phyloP scores from a whole-genome alignment of 2,888 invertebrate genomes.

The Acleris sparsana region DNA sequence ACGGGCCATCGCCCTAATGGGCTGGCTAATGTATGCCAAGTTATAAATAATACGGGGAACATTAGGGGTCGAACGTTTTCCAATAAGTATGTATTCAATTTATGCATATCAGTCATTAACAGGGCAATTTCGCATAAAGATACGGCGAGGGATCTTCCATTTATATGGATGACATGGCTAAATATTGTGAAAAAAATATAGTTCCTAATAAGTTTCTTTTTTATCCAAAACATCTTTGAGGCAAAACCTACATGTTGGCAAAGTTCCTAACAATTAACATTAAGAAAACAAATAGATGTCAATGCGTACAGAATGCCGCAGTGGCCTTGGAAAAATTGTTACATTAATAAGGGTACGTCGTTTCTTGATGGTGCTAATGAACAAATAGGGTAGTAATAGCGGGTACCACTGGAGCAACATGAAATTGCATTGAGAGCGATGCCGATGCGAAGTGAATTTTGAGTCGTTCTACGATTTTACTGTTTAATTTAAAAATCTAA shows the following conservation, averaged over 20 bases:
- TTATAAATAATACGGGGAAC: constrained; percentile 67
- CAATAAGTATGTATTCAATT: constrained; percentile 43
- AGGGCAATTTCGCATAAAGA: not conserved
- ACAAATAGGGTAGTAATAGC: constrained; percentile 8
- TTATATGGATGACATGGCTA: not conserved
- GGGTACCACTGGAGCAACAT: not conserved
- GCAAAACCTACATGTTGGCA: constrained; percentile 12
- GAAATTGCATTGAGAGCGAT: not conserved
- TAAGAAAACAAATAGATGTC: constrained; percentile 16
- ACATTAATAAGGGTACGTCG: constrained; percentile 25
- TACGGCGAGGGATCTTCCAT: not conserved
- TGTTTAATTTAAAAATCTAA: not conserved
- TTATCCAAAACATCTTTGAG: too few species aligned
- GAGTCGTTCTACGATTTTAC: too few species aligned
- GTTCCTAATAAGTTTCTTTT: too few species aligned
- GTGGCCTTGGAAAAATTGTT: constrained; percentile 30
- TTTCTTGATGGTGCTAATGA: constrained; percentile 18
- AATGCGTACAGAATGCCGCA: constrained; percentile 15
- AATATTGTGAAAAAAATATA: not conserved
- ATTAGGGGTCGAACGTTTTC: constrained; percentile 51
- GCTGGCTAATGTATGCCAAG: constrained; percentile 63
- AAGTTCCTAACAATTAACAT: constrained; percentile 22
- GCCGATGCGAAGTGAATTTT: too few species aligned
- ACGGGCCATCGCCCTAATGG: constrained; percentile 65
- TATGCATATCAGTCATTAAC: not conserved